Conservation (phyloP, 2,113 vertebrate species). For the Hydropotes inermis region DNA sequence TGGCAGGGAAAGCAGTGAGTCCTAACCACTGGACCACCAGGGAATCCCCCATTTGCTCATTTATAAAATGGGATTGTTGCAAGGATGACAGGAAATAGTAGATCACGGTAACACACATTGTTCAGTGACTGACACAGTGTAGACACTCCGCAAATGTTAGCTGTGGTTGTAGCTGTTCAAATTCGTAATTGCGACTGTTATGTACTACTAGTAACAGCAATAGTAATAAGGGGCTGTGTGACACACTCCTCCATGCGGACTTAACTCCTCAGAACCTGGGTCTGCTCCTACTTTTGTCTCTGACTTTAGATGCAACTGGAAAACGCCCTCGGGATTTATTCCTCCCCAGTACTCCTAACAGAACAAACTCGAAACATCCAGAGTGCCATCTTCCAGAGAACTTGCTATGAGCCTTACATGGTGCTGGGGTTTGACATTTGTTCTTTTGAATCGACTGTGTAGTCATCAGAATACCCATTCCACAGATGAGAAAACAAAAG, state of each 20-base stretch:
- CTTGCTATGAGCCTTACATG: rapidly evolving
- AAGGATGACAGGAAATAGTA: background rate
- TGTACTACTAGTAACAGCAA: background rate
- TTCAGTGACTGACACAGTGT: background rate
- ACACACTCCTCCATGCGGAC: background rate
- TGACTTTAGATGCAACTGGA: background rate
- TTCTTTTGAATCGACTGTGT: background rate
- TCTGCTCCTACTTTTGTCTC: background rate
- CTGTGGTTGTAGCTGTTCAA: background rate
- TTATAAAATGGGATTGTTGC: background rate
- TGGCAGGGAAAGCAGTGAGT: background rate
- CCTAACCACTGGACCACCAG: background rate
- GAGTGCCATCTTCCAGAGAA: background rate
- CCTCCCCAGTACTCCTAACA: background rate
- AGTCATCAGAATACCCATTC: background rate
- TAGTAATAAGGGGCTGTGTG: background rate
- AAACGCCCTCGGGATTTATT: background rate
- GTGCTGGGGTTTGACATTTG: background rate
- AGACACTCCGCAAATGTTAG: rapidly evolving
- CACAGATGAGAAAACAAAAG: background rate
- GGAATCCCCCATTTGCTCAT: background rate
- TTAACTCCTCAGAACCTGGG: background rate
- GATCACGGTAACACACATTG: rapidly evolving
- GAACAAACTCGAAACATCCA: background rate
- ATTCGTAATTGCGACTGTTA: background rate